Evolutionary conservation across 2,113 vertebrate genomes (phyloP).

Genomic region (Todiramphus chloris): DNA sequence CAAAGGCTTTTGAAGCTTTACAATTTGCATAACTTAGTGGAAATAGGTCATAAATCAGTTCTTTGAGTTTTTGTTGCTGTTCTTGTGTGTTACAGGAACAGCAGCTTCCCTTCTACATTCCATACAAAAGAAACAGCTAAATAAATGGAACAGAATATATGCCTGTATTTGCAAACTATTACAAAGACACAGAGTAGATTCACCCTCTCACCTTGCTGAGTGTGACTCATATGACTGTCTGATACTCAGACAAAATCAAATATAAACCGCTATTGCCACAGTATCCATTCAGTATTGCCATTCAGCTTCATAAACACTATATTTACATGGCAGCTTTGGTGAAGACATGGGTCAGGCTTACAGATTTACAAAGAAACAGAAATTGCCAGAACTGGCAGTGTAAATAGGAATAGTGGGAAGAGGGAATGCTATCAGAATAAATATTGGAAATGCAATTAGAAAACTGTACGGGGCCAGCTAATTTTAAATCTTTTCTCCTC

Average conservation of each 20-base stretch:
- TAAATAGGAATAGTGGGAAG: constrained; percentile 29
- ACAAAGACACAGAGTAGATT: neutral
- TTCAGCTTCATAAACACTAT: neutral
- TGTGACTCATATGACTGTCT: neutral
- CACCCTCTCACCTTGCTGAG: neutral
- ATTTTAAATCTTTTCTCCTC: constrained; percentile 11
- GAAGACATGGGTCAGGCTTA: neutral
- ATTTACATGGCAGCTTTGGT: neutral
- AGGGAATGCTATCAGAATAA: constrained; percentile 20
- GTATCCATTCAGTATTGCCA: neutral
- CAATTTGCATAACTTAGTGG: neutral
- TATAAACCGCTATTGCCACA: neutral
- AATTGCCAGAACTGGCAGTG: neutral
- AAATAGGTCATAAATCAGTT: constrained; percentile 14
- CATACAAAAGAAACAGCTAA: neutral
- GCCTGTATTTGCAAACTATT: neutral
- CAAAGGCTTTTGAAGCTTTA: constrained; percentile 18
- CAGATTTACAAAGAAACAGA: neutral
- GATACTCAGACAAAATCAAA: neutral
- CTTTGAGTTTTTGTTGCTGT: neutral
- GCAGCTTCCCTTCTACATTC: neutral
- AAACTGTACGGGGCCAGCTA: neutral
- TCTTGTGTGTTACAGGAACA: neutral
- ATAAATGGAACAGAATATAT: neutral
- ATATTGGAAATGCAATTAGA: constrained; percentile 3